Evolutionary conservation across 2,113 vertebrate genomes (phyloP).

Genomic region (Nibea coibor): DNA sequence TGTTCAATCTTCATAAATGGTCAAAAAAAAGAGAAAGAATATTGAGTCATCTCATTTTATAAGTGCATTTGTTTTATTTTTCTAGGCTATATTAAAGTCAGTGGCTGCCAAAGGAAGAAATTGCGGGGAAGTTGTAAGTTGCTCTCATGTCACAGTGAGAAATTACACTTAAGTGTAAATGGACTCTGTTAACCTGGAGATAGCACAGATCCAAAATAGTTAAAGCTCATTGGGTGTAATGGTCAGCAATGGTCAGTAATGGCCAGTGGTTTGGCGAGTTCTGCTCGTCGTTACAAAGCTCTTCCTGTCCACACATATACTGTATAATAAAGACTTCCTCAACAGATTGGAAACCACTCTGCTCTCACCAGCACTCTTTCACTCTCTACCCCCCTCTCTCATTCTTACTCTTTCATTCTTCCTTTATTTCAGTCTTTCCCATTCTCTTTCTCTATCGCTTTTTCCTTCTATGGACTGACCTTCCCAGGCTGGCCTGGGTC

Average conservation of each 20-base stretch:
- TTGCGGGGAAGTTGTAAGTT: neutral
- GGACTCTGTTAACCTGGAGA: constrained; percentile 62
- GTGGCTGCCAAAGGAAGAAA: constrained; percentile 15
- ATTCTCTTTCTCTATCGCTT: constrained; percentile 54
- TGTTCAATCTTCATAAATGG: constrained; percentile 51
- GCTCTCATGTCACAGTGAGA: constrained; percentile 17
- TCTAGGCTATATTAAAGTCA: constrained; percentile 19
- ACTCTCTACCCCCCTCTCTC: constrained; percentile 32
- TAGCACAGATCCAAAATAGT: constrained; percentile 68
- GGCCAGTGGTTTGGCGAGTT: constrained; percentile 75
- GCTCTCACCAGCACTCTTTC: constrained; percentile 59
- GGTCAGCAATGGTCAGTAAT: constrained; percentile 80
- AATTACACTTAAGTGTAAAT: constrained; percentile 47
- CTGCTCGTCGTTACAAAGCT: constrained; percentile 60
- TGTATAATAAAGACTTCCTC: constrained; percentile 78
- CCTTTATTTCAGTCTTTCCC: constrained; percentile 51
- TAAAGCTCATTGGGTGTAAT: constrained; percentile 72
- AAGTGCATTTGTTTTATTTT: constrained; percentile 47
- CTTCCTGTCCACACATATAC: constrained; percentile 76
- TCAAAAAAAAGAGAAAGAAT: constrained; percentile 32
- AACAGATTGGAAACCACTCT: constrained; percentile 69
- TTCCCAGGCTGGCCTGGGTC: constrained; percentile 79
- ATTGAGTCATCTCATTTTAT: constrained; percentile 48
- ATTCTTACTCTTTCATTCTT: constrained; percentile 57
- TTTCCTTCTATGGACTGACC: constrained; percentile 69